Base-by-base conservation (phyloP, 2,113 vertebrate species). In the Ahaetulla prasina region DNA sequence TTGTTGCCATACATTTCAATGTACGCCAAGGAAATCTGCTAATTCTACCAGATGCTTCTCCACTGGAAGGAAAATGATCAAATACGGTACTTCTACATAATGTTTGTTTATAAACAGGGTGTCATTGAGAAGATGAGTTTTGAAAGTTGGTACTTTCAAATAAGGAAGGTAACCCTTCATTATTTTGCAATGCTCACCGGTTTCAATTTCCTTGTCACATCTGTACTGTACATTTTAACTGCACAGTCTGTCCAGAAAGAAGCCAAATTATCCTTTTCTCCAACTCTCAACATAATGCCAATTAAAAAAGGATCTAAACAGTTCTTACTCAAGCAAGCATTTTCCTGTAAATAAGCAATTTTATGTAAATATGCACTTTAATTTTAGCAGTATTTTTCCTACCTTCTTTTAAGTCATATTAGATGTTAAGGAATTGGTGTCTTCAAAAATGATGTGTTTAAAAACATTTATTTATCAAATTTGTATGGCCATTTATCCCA, bases 341-440 rank as follows among this genome's bases (percentile, higher is more conserved):
- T 0, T 35, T 68, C 12, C 30, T 35, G 63, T 16, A 68, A 88
- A 52, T 54, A 35, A 23, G 16, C 27, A 87, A 8, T 30, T 39
- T 39, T 20, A 80, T 80, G 68, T 80, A 80, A 20, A 80, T 3
- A 18, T 39, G 18, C 68, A 39, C 8, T 39, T 80, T 39, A 39
- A 80, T 43, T 80, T 80, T 80, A 39, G 2, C 35, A 39, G 6
- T 39, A 39, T 45, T 10, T 88, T 0, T 6, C 1, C 3, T 87
- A 49, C 63, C 43, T 86, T 93, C 30, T 87, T 7, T 3, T 95
- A 98, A 98, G 94, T 98, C 87, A 94, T 98, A 93, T 98, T 97
- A 0, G 96, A 98, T 86, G 97, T 97, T 88, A 52, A 97, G 97
- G 55, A 97, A 92, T 96, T 96, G 60, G 89, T 98, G 80, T 97